phyloP scores from a whole-genome alignment of 2,113 vertebrate species.

The Capreolus pygargus region DNA sequence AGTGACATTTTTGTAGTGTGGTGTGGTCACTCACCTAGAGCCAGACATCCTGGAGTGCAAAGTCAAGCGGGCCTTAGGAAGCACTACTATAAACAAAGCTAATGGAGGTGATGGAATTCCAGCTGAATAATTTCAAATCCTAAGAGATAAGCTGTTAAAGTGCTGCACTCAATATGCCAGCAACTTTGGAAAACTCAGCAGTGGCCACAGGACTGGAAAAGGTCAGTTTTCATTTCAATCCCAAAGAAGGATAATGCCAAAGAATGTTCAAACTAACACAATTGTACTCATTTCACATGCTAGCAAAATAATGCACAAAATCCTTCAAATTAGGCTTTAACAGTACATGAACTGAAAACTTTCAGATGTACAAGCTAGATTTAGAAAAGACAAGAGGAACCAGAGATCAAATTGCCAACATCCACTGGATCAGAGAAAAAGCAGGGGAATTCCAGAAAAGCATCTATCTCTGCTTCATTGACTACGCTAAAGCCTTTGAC shows the following conservation, averaged over 20 bases:
- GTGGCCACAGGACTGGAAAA: background rate
- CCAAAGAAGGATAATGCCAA: background rate
- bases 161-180: background rate
- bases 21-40: background rate
- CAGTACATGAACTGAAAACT: background rate
- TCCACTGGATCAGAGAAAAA: background rate
- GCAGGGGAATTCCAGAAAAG: background rate
- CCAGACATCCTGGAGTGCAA: background rate
- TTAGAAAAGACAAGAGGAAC: background rate
- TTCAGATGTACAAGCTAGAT: background rate
- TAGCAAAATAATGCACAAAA: background rate
- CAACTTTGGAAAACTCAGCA: background rate
- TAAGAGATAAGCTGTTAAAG: background rate
- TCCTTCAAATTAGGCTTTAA: background rate
- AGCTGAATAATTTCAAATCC: background rate
- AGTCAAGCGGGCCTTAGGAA: background rate
- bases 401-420: background rate
- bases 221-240: background rate
- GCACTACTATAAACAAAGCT: background rate
- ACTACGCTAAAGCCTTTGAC: background rate
- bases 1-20: background rate
- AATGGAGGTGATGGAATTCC: background rate
- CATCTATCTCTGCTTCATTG: background rate
- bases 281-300: background rate
- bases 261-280: background rate